Base-by-base conservation (phyloP, 2,797 vertebrate species). In the Galagoides demidoff region DNA sequence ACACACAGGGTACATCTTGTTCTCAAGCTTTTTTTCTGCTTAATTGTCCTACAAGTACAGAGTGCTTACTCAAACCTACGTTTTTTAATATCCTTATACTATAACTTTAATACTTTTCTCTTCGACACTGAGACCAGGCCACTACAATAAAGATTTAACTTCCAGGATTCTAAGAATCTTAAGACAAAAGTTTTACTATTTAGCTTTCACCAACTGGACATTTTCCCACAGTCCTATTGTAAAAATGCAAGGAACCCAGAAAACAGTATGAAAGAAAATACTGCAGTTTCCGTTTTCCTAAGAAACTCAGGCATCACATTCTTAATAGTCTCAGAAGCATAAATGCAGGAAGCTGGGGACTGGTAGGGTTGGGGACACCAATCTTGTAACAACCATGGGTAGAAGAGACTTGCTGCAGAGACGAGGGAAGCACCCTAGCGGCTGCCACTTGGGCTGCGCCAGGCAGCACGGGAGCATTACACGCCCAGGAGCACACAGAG, bases 201-300 rank as follows among this genome's bases (percentile, higher is more conserved):
- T 90, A 88, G 81, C 81, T 93, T 71, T 93, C 73, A 23, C 31
- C 29, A 77, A 73, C 45, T 89, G 89, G 71, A 92, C 64, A 68
- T 85, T 97, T 96, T 93, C 79, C 96, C 94, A 92, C 90, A 86
- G 83, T 89, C 88, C 63, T 61, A 14, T 31, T 92, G 31, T 87
- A 82, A 90, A 97, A 96, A 83, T 92, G 59, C 85, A 96, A 92
- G 94, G 96, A 96, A 92, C 90, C 85, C 61, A 61, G 79, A 81
- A 96, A 97, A 97, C 94, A 95, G 85, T 96, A 93, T 77, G 45
- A 97, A 96, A 94, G 68, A 95, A 97, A 97, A 95, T 93, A 95
- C 4, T 91, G 91, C 57, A 66, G 87, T 94, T 97, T 97, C 95
- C 74, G 55, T 95, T 97, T 96, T 94, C 89, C 96, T 96, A 95